phyloP scores from a whole-genome alignment of 2,888 invertebrate genomes.

The Miltochrista miniata region DNA sequence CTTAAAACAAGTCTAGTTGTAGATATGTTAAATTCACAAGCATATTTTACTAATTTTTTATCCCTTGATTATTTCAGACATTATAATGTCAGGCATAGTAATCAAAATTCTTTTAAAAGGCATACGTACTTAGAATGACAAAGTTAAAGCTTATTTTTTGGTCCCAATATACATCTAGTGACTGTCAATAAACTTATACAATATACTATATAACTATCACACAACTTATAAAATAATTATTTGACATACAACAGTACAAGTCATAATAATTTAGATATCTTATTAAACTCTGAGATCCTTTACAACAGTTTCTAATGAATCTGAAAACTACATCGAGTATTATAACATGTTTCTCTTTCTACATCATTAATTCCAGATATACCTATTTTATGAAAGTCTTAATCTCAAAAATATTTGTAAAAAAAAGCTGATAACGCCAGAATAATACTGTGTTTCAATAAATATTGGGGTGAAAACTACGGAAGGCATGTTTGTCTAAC shows the following conservation, averaged over 20 bases:
- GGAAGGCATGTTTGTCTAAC: no score
- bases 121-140: conserved; percentile 12
- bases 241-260: conserved; percentile 48
- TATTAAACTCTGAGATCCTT: conserved; percentile 73
- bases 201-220: conserved; percentile 72
- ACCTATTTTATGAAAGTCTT: no score
- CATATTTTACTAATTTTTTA: conserved; percentile 8
- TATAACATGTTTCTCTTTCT: neutral
- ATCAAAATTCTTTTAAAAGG: conserved; percentile 4
- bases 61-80: conserved; percentile 1
- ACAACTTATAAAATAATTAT: conserved; percentile 55
- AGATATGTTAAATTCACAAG: conserved; percentile 29
- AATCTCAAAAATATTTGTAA: no score
- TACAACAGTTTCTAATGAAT: conserved; percentile 47
- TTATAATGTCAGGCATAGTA: neutral
- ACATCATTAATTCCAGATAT: no score
- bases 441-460: no score
- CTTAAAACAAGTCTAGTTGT: neutral
- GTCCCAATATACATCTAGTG: conserved; percentile 54
- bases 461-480: no score
- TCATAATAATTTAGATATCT: conserved; percentile 55
- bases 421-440: no score
- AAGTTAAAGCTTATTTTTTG: conserved; percentile 74
- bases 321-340: conserved; percentile 5
- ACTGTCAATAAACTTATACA: conserved; percentile 56